These are phyloP conservation scores for Carduelis carduelis DNA, from an alignment of 2,797 vertebrate species.

Conservation along the genomic window DNA sequence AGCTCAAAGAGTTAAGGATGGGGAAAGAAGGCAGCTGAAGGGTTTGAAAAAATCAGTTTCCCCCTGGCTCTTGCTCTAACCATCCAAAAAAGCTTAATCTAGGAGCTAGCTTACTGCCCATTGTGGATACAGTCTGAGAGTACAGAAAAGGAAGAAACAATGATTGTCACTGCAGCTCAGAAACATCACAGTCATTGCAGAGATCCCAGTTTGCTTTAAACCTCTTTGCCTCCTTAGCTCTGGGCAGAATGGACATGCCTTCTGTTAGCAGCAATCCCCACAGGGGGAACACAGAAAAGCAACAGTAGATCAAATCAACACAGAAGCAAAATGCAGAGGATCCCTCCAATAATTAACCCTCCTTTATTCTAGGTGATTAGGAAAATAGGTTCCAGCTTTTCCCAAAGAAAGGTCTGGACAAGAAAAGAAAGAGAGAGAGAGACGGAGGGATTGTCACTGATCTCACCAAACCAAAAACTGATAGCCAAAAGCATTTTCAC, in stretches of 20 bases:
- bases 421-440: background rate
- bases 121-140: background rate
- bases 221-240: background rate
- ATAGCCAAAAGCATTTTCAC: background rate
- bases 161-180: background rate
- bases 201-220: background rate
- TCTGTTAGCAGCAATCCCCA: background rate
- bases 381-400: background rate
- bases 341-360: background rate
- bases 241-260: background rate
- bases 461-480: background rate
- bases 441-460: background rate
- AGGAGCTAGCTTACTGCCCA: background rate
- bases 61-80: background rate
- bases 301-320: background rate
- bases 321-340: background rate
- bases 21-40: background rate
- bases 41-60: background rate
- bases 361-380: background rate
- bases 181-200: background rate
- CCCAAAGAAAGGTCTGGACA: background rate
- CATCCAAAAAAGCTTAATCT: background rate
- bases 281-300: background rate
- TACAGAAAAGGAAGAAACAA: background rate
- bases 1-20: background rate